A percentile compares a stretch with the other conserved stretches of the same genome.
Evolutionary conservation across 2,888 invertebrate genomes (phyloP).

Genomic region (Epistrophe grossulariae): DNA sequence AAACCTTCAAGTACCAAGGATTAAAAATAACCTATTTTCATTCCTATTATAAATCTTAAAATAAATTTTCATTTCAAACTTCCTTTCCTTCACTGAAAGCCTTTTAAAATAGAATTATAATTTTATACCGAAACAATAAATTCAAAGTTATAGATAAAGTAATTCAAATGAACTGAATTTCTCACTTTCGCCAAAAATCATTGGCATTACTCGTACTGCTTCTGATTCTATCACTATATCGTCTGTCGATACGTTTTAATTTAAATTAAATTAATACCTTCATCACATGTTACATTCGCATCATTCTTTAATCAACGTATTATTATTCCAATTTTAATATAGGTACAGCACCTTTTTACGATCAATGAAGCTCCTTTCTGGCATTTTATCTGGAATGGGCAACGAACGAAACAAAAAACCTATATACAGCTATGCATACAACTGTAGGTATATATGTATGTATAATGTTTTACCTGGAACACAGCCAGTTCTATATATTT

Average conservation of each 20-base stretch:
- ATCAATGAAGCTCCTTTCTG: conserved; percentile 54
- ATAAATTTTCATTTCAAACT: neutral
- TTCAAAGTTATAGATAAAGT: neutral
- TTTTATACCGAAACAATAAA: neutral
- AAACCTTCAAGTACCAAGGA: neutral
- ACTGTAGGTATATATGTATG: too few relatives aligned
- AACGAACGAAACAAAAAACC: neutral
- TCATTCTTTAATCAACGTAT: conserved; percentile 67
- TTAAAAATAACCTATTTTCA: neutral
- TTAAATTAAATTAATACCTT: conserved; percentile 70
- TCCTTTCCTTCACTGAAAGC: neutral
- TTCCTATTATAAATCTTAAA: neutral
- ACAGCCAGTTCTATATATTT: conserved; percentile 42
- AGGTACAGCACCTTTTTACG: conserved; percentile 64
- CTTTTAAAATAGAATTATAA: neutral
- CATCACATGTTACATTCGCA: conserved; percentile 72
- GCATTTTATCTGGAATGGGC: conserved; percentile 40
- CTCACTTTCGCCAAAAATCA: neutral
- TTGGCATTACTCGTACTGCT: neutral
- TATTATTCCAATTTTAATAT: conserved; percentile 70
- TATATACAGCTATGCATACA: too few relatives aligned
- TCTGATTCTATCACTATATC: too few relatives aligned
- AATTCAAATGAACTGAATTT: neutral
- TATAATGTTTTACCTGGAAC: conserved; percentile 40
- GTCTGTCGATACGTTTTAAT: conserved; percentile 27